Conservation (phyloP, 2,113 vertebrate species). For the Pitta sordida region DNA sequence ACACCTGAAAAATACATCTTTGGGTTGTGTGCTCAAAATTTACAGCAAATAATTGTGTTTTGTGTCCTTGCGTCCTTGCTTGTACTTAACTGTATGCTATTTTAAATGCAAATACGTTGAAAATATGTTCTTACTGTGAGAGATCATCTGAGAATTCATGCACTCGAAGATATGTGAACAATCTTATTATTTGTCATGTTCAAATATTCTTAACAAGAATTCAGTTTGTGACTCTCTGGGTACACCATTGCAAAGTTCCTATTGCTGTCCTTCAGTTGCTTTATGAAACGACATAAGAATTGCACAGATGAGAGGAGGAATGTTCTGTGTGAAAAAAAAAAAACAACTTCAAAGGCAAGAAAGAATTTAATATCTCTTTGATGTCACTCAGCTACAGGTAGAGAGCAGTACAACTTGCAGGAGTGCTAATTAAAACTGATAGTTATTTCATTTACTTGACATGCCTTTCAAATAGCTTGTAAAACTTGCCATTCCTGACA, state of each 20-base stretch:
- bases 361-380: not conserved
- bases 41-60: not conserved
- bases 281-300: not conserved
- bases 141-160: not conserved
- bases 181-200: not conserved
- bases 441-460: not conserved
- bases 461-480: not conserved
- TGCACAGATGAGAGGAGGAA: not conserved
- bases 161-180: not conserved
- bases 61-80: not conserved
- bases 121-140: not conserved
- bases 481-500: not conserved
- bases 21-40: not conserved
- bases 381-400: constrained; percentile 2
- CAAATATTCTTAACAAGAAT: not conserved
- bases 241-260: not conserved
- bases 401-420: not conserved
- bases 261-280: not conserved
- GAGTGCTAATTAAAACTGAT: constrained; percentile 27
- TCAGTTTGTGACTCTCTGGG: not conserved
- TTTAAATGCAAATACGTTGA: not conserved
- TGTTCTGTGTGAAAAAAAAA: not conserved
- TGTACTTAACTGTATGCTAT: not conserved
- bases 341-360: constrained; percentile 6
- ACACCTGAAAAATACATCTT: not conserved